A percentile compares a stretch with the other conserved stretches of the same genome.
Conservation (phyloP, 2,888 invertebrate species). For the Spicauda simplicius region DNA sequence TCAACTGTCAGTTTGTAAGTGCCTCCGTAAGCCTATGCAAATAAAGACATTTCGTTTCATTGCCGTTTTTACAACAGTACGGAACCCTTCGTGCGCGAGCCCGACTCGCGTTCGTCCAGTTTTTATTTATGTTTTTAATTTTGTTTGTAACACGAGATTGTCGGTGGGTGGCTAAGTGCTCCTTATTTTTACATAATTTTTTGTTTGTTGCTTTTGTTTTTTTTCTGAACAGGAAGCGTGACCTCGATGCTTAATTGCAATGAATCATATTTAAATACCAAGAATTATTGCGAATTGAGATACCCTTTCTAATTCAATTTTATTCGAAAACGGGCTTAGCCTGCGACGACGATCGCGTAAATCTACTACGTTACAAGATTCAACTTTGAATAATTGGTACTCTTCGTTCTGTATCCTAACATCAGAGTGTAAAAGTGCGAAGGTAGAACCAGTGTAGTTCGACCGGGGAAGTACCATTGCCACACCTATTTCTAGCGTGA, state of each 20-base stretch:
- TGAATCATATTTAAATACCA: constrained; percentile 22
- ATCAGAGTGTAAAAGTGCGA: too few relatives aligned
- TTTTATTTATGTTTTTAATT: constrained; percentile 34
- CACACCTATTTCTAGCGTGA: too few relatives aligned
- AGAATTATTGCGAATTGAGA: constrained; percentile 3
- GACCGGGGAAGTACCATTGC: too few relatives aligned
- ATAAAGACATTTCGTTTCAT: too few relatives aligned
- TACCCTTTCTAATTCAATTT: constrained; percentile 18
- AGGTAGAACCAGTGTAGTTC: too few relatives aligned
- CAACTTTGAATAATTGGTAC: too few relatives aligned
- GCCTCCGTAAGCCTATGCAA: too few relatives aligned
- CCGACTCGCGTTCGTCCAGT: background rate
- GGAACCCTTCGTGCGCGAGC: too few relatives aligned
- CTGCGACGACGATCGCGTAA: background rate
- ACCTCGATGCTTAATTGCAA: constrained; percentile 28
- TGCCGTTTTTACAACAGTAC: too few relatives aligned
- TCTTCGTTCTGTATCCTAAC: too few relatives aligned
- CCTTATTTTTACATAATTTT: constrained; percentile 42
- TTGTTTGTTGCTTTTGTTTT: constrained; percentile 12
- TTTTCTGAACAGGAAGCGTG: constrained; percentile 33
- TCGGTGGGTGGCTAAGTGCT: constrained; percentile 44
- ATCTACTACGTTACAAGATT: too few relatives aligned
- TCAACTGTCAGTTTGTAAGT: too few relatives aligned
- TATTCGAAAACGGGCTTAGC: background rate
- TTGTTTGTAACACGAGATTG: constrained; percentile 43